Base-by-base conservation (phyloP, 2,797 vertebrate species). In the Otolemur crassicaudatus region DNA sequence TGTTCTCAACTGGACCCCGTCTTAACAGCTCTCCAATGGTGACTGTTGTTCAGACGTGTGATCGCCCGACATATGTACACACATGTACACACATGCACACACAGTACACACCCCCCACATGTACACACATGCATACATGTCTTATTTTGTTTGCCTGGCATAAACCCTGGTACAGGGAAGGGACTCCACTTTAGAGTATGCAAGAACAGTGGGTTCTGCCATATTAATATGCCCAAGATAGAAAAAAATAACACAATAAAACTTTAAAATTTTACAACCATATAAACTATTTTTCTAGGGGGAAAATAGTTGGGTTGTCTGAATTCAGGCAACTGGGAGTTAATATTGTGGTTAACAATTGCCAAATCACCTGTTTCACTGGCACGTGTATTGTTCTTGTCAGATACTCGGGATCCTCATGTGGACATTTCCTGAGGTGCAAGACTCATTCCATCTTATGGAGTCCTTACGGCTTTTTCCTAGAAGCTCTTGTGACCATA, bases 401-500 rank as follows among this genome's bases (percentile, higher is more conserved):
- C 1, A 5, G 40, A 23, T 82, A 27, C 31, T 34, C 75, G 65
- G 40, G 69, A 27, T 46, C 73, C 8, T 65, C 80, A 34, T 0
- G 1, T 23, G n/a, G 56, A 49, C 2, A 3, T 9, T 12, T 2
- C 25, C 9, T 69, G 49, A 87, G 37, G 43, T 7, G 14, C 2
- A 40, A 4, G 22, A 16, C 25, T 22, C 31, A 0, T 34, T 60
- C 31, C 34, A 17, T 70, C 73, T 34, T 4, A 0, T 0, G 0
- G 0, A 19, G 20, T 7, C 16, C 58, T 49, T 49, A 0, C 0
- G 0, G 37, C 22, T 37, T 43, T 43, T 29, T 43, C 20, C 46
- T 4, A 43, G 65, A 25, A 27, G 6, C 29, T 17, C 34, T 7
- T 8, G 3, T 14, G 84, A 23, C 9, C 23, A 8, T 0, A 1